These are phyloP conservation scores for Cetoscarus ocellatus DNA, from an alignment of 2,797 vertebrate species.

Conservation along the genomic window DNA sequence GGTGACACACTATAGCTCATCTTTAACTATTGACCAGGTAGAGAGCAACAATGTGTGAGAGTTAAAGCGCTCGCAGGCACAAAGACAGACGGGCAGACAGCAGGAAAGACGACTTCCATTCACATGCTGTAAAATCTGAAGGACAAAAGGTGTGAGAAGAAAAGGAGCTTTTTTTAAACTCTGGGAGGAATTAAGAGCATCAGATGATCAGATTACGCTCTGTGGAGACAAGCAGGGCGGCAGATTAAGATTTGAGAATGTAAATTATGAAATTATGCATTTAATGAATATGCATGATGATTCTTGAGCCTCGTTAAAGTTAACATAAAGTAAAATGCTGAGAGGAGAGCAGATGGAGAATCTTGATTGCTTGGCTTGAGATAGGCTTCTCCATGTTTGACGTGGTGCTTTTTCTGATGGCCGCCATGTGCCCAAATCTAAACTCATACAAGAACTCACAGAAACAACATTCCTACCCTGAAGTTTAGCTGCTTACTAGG, in stretches of 20 bases:
- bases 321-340: not conserved
- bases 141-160: slow-evolving; percentile 64
- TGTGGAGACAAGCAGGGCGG: no score
- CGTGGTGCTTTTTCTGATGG: not conserved
- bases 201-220: slow-evolving; percentile 38
- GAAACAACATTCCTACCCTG: not conserved
- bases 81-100: slow-evolving; percentile 67
- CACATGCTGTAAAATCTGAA: slow-evolving; percentile 50
- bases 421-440: not conserved
- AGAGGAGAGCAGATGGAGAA: not conserved
- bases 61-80: slow-evolving; percentile 70
- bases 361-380: not conserved
- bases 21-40: slow-evolving; percentile 61
- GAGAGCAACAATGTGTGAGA: slow-evolving; percentile 43
- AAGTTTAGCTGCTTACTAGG: not conserved
- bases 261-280: not conserved
- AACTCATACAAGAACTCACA: not conserved
- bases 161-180: slow-evolving; percentile 22
- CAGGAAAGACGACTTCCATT: slow-evolving; percentile 70
- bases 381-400: not conserved
- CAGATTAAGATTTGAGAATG: no score
- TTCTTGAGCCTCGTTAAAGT: not conserved
- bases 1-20: slow-evolving; percentile 39
- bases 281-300: not conserved
- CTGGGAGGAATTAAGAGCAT: slow-evolving; percentile 44